Evolutionary conservation across 2,113 vertebrate genomes (phyloP).

Genomic region (Psophia crepitans): DNA sequence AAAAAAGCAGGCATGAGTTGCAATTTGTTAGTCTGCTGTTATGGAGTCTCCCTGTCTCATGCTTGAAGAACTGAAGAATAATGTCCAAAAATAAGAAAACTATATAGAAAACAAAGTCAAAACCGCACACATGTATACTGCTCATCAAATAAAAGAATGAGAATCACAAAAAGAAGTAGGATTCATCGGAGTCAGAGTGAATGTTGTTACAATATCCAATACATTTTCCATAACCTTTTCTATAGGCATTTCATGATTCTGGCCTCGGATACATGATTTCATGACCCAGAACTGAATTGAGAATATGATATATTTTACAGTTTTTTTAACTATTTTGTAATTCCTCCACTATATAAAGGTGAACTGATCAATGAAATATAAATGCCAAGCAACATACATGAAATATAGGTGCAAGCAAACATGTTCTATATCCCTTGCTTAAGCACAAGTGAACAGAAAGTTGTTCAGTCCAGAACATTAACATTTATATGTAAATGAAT

Average conservation of each 20-base stretch:
- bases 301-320: not conserved
- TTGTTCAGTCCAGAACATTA: not conserved
- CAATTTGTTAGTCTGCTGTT: not conserved
- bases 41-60: not conserved
- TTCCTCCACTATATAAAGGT: not conserved
- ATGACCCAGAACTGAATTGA: not conserved
- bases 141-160: not conserved
- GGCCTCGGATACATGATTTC: not conserved
- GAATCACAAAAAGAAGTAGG: not conserved
- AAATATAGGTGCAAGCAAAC: not conserved
- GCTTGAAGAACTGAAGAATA: not conserved
- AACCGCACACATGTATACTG: not conserved
- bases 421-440: not conserved
- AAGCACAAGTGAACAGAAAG: not conserved
- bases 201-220: not conserved
- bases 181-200: not conserved
- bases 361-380: not conserved
- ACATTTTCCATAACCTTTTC: not conserved
- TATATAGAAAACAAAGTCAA: not conserved
- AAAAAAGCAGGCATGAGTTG: not conserved
- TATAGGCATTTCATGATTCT: not conserved
- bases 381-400: not conserved
- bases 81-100: not conserved
- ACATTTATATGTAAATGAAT: not conserved
- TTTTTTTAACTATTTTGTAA: not conserved